Conservation (phyloP, 1,140 invertebrate genomes). For the Drosophila obscura region DNA sequence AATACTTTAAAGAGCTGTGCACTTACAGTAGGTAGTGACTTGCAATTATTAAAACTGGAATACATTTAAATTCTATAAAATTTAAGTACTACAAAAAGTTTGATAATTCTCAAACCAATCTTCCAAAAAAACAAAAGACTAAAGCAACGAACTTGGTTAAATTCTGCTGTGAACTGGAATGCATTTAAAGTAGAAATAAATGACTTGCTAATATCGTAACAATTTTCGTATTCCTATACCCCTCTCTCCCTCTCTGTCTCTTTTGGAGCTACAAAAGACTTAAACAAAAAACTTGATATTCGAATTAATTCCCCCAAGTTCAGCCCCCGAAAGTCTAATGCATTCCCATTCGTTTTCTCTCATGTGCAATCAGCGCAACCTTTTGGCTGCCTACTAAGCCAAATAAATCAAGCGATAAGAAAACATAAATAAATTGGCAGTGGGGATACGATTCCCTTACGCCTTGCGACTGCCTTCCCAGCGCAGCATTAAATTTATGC, state of each 20-base stretch:
- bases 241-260: too few species aligned
- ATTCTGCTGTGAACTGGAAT: too few species aligned
- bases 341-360: slow-evolving; percentile 50
- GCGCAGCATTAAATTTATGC: slow-evolving; percentile 66
- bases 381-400: slow-evolving; percentile 33
- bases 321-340: slow-evolving; percentile 30
- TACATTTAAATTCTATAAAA: too few species aligned
- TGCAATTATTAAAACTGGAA: too few species aligned
- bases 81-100: too few species aligned
- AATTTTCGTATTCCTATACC: background rate
- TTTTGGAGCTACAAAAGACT: too few species aligned
- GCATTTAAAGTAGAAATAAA: too few species aligned
- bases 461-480: background rate
- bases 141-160: slow-evolving; percentile 34
- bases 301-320: slow-evolving; percentile 14
- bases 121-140: slow-evolving; percentile 40
- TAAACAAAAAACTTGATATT: slow-evolving; percentile 23
- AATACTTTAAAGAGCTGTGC: too few species aligned
- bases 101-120: too few species aligned
- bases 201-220: too few species aligned
- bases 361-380: slow-evolving; percentile 38
- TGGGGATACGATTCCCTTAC: slow-evolving; percentile 5
- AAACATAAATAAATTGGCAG: slow-evolving; percentile 54
- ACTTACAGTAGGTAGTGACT: too few species aligned
- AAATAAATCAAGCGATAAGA: slow-evolving; percentile 46